Conservation (phyloP, 2,113 vertebrate genomes). For the Ictalurus punctatus region DNA sequence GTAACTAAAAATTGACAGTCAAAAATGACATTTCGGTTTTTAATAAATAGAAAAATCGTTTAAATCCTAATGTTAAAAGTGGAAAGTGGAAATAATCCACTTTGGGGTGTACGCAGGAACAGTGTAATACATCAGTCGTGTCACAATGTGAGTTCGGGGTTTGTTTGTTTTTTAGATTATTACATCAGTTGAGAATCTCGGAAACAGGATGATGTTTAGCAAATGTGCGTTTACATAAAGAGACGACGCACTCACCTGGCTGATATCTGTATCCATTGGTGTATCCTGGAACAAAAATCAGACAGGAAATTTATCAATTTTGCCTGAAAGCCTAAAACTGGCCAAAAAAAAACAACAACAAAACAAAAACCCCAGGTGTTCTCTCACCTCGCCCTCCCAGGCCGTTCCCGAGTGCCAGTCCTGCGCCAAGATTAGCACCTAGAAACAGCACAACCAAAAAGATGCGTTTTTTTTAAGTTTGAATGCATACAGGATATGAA, state of each 20-base stretch:
- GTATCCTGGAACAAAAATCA: slow-evolving; percentile 58
- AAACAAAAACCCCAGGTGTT: not conserved
- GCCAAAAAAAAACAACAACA: not conserved
- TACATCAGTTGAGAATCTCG: not conserved
- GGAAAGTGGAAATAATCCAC: no score
- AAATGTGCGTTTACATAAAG: not conserved
- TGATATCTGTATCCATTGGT: slow-evolving; percentile 58
- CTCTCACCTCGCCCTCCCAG: slow-evolving; percentile 53
- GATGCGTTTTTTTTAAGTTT: not conserved
- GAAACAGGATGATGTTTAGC: not conserved
- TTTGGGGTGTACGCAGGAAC: not conserved
- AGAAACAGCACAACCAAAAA: not conserved
- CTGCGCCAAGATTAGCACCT: slow-evolving; percentile 61
- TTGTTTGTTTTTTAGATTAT: not conserved
- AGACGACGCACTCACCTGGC: slow-evolving; percentile 60
- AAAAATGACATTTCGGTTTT: not conserved
- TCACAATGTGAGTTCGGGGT: not conserved
- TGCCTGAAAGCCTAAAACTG: not conserved
- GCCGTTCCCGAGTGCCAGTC: slow-evolving; percentile 55
- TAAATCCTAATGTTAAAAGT: not conserved
- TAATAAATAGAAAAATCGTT: not conserved
- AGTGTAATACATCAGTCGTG: not conserved
- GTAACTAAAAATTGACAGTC: not conserved
- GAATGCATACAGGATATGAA: not conserved
- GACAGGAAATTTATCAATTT: not conserved